Evolutionary conservation across 2,113 vertebrate species (phyloP).

Genomic region (Melanerpes aurifrons): DNA sequence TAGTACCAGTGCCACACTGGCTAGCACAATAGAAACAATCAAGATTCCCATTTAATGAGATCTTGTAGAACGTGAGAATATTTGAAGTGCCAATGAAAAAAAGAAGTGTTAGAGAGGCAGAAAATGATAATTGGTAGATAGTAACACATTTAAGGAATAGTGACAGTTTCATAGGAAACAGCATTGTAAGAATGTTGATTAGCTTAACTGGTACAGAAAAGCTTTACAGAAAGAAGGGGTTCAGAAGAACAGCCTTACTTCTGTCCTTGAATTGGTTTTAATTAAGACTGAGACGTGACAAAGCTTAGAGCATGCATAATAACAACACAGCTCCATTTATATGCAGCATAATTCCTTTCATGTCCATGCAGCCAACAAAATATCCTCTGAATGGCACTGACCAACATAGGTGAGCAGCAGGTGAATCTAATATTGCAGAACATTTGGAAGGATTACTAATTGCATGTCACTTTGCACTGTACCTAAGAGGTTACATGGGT

Average conservation of each 20-base stretch:
- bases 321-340: background rate
- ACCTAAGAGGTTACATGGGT: background rate
- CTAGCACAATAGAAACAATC: slow-evolving; percentile 52
- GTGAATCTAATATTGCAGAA: background rate
- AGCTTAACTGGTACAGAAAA: slow-evolving; percentile 5
- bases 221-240: slow-evolving; percentile 9
- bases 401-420: background rate
- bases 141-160: slow-evolving; percentile 2
- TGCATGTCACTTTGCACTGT: background rate
- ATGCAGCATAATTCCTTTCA: background rate
- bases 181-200: slow-evolving; percentile 27
- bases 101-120: background rate
- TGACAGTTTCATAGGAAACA: slow-evolving; percentile 26
- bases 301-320: background rate
- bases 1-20: background rate
- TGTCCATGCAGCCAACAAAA: background rate
- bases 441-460: background rate
- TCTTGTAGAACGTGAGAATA: background rate
- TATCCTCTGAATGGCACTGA: background rate
- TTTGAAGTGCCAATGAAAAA: slow-evolving; percentile 48
- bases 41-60: slow-evolving; percentile 42
- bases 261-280: background rate
- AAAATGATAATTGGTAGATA: slow-evolving; percentile 35
- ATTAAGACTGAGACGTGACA: slow-evolving; percentile 11
- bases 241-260: background rate